These are phyloP conservation scores for Lepidurus arcticus DNA, from an alignment of 1,140 invertebrate genomes.

Conservation along the genomic window DNA sequence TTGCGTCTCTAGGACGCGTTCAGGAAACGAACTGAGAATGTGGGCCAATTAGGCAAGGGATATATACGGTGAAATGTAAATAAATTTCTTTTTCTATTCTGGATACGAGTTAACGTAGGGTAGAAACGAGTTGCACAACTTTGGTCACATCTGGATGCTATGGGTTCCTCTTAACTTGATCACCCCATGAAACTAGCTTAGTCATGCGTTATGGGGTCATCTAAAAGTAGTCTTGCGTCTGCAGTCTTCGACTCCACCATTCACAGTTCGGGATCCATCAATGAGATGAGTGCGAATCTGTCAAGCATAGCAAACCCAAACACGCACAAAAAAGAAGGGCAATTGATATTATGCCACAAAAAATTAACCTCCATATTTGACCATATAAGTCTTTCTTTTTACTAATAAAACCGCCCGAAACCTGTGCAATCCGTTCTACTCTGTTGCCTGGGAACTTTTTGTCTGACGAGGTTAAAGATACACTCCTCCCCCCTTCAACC, in stretches of 20 bases:
- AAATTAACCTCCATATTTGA: too few relatives aligned
- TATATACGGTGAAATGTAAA: not conserved
- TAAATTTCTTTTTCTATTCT: not conserved
- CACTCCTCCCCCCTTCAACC: too few relatives aligned
- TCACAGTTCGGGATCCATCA: not conserved
- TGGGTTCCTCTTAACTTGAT: not conserved
- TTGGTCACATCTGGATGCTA: not conserved
- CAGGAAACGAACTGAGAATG: not conserved
- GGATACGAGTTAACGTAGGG: not conserved
- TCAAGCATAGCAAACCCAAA: slow-evolving; percentile 11
- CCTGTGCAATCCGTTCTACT: too few relatives aligned
- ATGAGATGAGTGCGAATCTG: slow-evolving; percentile 18
- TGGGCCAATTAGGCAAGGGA: not conserved
- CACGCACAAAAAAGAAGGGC: not conserved
- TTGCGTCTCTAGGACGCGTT: not conserved
- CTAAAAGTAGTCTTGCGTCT: not conserved
- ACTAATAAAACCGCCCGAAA: too few relatives aligned
- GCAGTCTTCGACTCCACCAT: not conserved
- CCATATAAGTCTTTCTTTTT: too few relatives aligned
- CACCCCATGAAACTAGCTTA: not conserved
- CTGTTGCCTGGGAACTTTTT: too few relatives aligned
- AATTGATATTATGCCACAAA: not conserved
- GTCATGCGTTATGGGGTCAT: not conserved
- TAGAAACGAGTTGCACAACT: not conserved
- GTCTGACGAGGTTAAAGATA: too few relatives aligned